Evolutionary conservation across 2,888 invertebrate genomes (phyloP).

Genomic region (Drosophila engyochracea): DNA sequence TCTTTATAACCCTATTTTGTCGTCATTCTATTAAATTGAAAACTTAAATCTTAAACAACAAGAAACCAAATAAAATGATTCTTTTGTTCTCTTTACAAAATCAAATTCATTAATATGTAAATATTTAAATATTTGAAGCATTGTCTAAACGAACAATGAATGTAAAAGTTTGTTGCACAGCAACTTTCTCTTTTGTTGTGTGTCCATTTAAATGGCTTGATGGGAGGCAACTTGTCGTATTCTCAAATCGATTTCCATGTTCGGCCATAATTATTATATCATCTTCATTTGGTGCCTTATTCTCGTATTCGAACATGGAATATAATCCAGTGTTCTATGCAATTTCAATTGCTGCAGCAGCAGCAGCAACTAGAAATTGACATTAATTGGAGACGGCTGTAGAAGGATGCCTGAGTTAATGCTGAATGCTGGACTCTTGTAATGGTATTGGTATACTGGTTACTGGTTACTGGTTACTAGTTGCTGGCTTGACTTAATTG

Average conservation of each 20-base stretch:
- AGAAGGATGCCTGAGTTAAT: slow-evolving; percentile 34
- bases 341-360: slow-evolving; percentile 35
- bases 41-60: not conserved
- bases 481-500: slow-evolving; percentile 50
- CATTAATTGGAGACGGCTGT: slow-evolving; percentile 60
- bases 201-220: not conserved
- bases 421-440: not conserved
- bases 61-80: not conserved
- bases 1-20: too few species aligned
- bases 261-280: not conserved
- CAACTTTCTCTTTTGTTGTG: not conserved
- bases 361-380: slow-evolving; percentile 46
- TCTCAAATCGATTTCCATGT: not conserved
- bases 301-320: not conserved
- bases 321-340: slow-evolving; percentile 7
- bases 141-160: not conserved
- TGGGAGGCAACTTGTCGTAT: not conserved
- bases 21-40: not conserved
- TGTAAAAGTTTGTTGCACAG: not conserved
- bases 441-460: not conserved
- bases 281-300: not conserved
- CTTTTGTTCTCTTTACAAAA: not conserved
- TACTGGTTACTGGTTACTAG: slow-evolving; percentile 2
- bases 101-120: not conserved
- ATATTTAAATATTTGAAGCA: not conserved